Percentiles rank a stretch among this genome's conserved stretches.
These are phyloP conservation scores for Sesamia inferens DNA, from an alignment of 2,888 invertebrate species.

Conservation along the genomic window DNA sequence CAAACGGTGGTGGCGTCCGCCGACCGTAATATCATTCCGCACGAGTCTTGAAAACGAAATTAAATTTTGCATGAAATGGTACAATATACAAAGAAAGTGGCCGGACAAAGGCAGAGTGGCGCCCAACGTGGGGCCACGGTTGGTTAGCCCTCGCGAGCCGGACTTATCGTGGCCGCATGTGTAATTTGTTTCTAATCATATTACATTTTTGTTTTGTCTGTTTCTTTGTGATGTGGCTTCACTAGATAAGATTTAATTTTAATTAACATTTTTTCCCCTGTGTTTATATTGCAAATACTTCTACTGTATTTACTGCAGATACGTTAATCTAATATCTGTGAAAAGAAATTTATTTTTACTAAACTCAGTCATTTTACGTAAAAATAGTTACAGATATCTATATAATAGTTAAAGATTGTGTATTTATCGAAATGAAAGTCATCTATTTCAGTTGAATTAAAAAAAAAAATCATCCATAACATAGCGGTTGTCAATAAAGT, in stretches of 20 bases:
- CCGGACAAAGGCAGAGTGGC: conserved; percentile 86
- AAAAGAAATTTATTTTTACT: not conserved
- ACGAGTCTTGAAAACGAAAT: conserved; percentile 90
- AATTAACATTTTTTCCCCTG: conserved; percentile 65
- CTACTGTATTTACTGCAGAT: conserved; percentile 5
- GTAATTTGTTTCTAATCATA: conserved; percentile 89
- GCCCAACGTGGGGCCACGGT: conserved; percentile 80
- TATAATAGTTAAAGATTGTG: too few species aligned
- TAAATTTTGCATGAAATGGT: conserved; percentile 90
- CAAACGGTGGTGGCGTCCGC: conserved; percentile 82
- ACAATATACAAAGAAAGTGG: conserved; percentile 89
- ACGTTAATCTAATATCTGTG: not conserved
- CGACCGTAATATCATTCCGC: conserved; percentile 88
- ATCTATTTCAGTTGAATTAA: not conserved
- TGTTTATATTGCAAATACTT: conserved; percentile 32
- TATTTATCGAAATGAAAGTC: not conserved
- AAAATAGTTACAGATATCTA: not conserved
- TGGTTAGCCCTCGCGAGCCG: conserved; percentile 78
- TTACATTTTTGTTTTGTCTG: conserved; percentile 80
- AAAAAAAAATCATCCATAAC: not conserved
- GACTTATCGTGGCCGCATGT: conserved; percentile 79
- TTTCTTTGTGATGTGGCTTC: conserved; percentile 69
- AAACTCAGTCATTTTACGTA: not conserved
- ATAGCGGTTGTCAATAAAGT: conserved; percentile 27
- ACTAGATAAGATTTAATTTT: conserved; percentile 73